These are phyloP conservation scores for Uria lomvia DNA, from an alignment of 2,113 vertebrate species.

Conservation along the genomic window DNA sequence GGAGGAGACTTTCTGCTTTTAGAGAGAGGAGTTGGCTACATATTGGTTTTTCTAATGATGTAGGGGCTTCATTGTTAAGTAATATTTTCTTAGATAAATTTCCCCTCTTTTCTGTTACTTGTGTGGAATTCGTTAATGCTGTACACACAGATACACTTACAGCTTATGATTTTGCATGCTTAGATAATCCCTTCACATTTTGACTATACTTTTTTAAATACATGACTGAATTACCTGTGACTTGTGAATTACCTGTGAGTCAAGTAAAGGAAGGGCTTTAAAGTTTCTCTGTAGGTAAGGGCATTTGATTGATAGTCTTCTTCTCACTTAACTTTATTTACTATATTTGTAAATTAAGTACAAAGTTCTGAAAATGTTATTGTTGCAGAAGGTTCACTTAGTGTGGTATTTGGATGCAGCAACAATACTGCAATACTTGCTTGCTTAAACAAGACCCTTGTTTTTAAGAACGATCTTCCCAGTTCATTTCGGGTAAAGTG, in stretches of 20 bases:
- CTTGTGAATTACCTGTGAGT: not conserved
- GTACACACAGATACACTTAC: not conserved
- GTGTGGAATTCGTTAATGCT: not conserved
- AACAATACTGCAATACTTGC: not conserved
- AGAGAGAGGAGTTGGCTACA: not conserved
- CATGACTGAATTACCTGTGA: not conserved
- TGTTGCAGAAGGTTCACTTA: not conserved
- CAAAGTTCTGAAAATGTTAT: not conserved
- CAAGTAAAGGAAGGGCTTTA: not conserved
- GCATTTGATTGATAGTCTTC: not conserved
- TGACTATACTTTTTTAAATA: not conserved
- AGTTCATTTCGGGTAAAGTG: not conserved
- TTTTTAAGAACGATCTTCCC: not conserved
- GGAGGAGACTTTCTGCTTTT: not conserved
- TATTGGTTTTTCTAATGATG: not conserved
- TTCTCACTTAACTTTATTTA: not conserved
- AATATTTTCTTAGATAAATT: not conserved
- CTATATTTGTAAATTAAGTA: too few relatives aligned
- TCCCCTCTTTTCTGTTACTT: not conserved
- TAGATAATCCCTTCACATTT: not conserved
- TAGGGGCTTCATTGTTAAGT: not conserved
- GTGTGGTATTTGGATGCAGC: not conserved
- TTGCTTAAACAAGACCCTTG: not conserved
- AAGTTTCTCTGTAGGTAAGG: not conserved
- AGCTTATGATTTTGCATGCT: not conserved